Evolutionary conservation across 2,888 invertebrate species (phyloP).

Genomic region (Pharmacophagus antenor): DNA sequence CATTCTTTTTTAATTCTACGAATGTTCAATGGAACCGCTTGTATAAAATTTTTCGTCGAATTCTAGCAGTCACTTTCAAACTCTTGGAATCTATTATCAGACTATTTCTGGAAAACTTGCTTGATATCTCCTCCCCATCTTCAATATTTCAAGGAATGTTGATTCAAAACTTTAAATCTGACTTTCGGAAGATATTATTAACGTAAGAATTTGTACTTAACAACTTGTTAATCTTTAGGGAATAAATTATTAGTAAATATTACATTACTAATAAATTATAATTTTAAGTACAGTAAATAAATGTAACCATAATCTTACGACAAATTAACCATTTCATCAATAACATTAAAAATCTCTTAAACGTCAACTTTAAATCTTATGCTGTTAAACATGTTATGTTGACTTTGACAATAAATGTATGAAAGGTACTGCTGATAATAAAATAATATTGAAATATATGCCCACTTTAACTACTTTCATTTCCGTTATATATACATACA

Average conservation of each 20-base stretch:
- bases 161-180: background rate
- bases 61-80: background rate
- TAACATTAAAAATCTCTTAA: no score
- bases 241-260: slow-evolving; percentile 6
- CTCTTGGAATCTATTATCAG: background rate
- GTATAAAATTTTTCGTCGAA: background rate
- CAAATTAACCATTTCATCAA: slow-evolving; percentile 33
- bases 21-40: background rate
- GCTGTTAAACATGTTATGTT: slow-evolving; percentile 67
- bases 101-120: background rate
- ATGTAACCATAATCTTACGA: slow-evolving; percentile 23
- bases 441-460: slow-evolving; percentile 60
- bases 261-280: background rate
- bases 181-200: background rate
- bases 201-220: slow-evolving; percentile 12
- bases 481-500: slow-evolving; percentile 32
- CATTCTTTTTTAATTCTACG: background rate
- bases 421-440: slow-evolving; percentile 61
- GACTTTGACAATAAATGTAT: slow-evolving; percentile 81
- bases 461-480: slow-evolving; percentile 46
- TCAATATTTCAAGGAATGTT: background rate
- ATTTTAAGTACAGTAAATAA: slow-evolving; percentile 10
- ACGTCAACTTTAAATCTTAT: slow-evolving; percentile 48
- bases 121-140: background rate
- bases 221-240: slow-evolving; percentile 16